Evolutionary conservation across 2,797 vertebrate species (phyloP).

Genomic region (Onychomys torridus): DNA sequence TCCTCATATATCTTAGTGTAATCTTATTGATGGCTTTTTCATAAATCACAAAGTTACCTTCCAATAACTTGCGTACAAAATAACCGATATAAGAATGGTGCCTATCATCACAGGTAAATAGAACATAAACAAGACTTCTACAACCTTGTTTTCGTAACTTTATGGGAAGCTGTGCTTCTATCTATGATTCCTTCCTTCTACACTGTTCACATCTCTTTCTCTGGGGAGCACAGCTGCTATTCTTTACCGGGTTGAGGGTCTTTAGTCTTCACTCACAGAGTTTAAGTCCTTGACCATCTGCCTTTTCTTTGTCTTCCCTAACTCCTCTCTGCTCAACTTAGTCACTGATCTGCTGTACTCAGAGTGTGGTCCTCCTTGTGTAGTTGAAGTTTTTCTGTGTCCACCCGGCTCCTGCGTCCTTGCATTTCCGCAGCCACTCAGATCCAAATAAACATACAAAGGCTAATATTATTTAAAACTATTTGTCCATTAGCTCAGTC

Average conservation of each 20-base stretch:
- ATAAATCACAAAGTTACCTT: not conserved
- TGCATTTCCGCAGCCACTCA: too few species aligned
- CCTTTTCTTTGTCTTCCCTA: not conserved
- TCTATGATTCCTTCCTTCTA: not conserved
- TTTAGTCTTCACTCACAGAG: not conserved
- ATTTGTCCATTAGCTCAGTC: too few species aligned
- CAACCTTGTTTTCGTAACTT: rapidly evolving
- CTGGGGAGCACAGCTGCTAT: not conserved
- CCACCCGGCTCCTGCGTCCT: too few species aligned
- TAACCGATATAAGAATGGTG: not conserved
- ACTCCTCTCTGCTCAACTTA: not conserved
- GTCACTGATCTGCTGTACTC: too few species aligned
- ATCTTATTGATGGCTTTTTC: not conserved
- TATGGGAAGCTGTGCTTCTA: rapidly evolving
- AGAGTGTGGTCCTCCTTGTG: rapidly evolving
- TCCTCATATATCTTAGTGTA: not conserved
- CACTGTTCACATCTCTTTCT: not conserved
- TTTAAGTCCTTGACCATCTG: not conserved
- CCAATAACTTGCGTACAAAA: not conserved
- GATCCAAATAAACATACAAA: too few species aligned
- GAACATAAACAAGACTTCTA: not conserved
- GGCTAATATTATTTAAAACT: too few species aligned
- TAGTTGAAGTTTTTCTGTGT: too few species aligned
- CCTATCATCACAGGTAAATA: not conserved
- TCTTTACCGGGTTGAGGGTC: rapidly evolving